A percentile compares a stretch with the other conserved stretches of the same genome.
Conservation (phyloP, 2,113 vertebrate genomes). For the Leuciscus idus region DNA sequence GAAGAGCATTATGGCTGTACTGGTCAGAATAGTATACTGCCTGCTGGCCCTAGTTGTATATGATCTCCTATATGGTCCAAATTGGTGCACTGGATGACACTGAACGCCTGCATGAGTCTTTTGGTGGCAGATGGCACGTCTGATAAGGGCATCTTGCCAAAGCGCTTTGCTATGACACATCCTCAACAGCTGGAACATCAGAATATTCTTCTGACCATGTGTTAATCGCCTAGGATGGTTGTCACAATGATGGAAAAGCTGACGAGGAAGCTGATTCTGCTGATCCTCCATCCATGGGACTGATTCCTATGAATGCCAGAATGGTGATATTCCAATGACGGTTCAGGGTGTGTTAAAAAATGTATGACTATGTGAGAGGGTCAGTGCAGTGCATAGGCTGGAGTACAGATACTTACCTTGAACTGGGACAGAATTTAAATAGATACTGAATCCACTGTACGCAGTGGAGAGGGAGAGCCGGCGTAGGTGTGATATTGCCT, state of each 20-base stretch:
- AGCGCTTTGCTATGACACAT: slow-evolving; percentile 21
- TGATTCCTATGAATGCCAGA: neutral
- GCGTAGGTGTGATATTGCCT: no score
- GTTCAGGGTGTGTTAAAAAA: neutral
- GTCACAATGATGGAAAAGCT: neutral
- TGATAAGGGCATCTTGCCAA: slow-evolving; percentile 19
- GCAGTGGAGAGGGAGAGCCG: no score
- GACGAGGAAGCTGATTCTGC: neutral
- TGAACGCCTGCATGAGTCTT: neutral
- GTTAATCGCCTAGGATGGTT: neutral
- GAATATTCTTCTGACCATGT: slow-evolving; percentile 8
- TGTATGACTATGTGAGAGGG: neutral
- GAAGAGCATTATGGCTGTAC: neutral
- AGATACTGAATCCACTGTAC: neutral
- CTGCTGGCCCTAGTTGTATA: no score
- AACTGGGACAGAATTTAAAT: neutral
- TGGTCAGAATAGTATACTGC: neutral
- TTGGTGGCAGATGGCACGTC: slow-evolving; percentile 32
- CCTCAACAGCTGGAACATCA: slow-evolving; percentile 33
- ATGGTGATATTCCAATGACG: neutral
- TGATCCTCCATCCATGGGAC: neutral
- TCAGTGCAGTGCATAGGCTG: neutral
- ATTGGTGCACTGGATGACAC: neutral
- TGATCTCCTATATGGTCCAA: neutral
- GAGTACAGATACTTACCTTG: neutral